phyloP scores from a whole-genome alignment of 2,888 invertebrate genomes.

The Furcula furcula region DNA sequence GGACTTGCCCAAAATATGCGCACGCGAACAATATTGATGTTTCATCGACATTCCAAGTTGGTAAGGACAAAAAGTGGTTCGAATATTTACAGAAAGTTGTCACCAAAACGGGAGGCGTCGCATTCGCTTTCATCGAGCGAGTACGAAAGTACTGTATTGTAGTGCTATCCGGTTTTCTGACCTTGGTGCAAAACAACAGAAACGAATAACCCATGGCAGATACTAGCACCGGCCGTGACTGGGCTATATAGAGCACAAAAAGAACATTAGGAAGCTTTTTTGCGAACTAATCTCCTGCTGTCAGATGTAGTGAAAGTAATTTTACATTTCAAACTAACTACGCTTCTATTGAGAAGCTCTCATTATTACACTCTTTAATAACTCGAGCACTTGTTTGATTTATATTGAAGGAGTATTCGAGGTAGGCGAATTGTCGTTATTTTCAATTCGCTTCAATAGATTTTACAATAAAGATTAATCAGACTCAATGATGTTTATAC shows the following conservation, averaged over 20 bases:
- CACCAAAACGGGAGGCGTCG: constrained; percentile 62
- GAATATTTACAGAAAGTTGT: constrained; percentile 71
- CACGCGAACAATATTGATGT: constrained; percentile 61
- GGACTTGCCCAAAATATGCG: constrained; percentile 52
- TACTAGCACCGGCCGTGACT: constrained; percentile 47
- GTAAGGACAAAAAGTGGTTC: constrained; percentile 74
- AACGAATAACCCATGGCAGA: constrained; percentile 40
- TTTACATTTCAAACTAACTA: constrained; percentile 30
- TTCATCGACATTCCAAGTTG: constrained; percentile 66
- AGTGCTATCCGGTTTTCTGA: constrained; percentile 60
- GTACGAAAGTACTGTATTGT: constrained; percentile 69
- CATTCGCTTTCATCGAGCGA: constrained; percentile 74
- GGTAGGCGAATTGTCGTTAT: constrained; percentile 17
- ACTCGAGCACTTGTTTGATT: constrained; percentile 14
- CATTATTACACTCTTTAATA: constrained; percentile 22
- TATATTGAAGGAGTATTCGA: constrained; percentile 1
- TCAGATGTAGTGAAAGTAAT: constrained; percentile 68
- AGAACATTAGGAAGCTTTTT: constrained; percentile 63
- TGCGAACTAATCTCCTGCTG: constrained; percentile 46
- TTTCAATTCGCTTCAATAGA: constrained; percentile 43
- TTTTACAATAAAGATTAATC: constrained; percentile 42
- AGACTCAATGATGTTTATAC: constrained; percentile 27
- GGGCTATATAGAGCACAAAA: constrained; percentile 54
- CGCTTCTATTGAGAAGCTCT: constrained; percentile 24
- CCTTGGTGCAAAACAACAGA: constrained; percentile 59